A percentile compares a stretch with the other conserved stretches of the same genome.
Evolutionary conservation across 2,113 vertebrate species (phyloP).

Genomic region (Apteryx mantelli): DNA sequence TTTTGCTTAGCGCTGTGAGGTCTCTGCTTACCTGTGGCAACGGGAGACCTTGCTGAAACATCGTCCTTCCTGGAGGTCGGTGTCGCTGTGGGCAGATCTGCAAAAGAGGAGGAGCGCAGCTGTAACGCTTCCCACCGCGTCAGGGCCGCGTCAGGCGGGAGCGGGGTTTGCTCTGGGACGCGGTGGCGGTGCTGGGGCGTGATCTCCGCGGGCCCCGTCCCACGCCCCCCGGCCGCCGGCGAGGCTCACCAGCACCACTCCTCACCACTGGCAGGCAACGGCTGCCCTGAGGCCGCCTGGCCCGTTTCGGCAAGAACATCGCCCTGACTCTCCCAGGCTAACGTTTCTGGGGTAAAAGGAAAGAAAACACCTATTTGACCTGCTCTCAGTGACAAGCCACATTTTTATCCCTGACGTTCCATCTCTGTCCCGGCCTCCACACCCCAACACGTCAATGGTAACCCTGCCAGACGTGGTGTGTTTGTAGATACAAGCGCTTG

Average conservation of each 20-base stretch:
- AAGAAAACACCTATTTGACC: not conserved
- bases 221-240: no score
- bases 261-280: not conserved
- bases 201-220: not conserved
- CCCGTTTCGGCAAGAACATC: rapidly evolving
- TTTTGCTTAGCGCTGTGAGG: not conserved
- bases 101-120: not conserved
- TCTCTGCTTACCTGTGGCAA: not conserved
- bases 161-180: not conserved
- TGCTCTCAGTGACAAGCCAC: not conserved
- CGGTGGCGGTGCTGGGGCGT: not conserved
- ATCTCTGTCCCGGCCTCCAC: no score
- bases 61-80: not conserved
- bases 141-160: not conserved
- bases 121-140: not conserved
- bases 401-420: not conserved
- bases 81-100: not conserved
- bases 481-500: no score
- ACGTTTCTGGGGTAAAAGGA: rapidly evolving
- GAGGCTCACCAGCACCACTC: no score
- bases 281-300: not conserved
- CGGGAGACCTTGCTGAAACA: no score
- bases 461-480: no score
- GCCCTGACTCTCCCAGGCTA: not conserved
- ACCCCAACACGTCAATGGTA: not conserved